phyloP scores from a whole-genome alignment of 2,888 invertebrate species.

The Auanema sp. region DNA sequence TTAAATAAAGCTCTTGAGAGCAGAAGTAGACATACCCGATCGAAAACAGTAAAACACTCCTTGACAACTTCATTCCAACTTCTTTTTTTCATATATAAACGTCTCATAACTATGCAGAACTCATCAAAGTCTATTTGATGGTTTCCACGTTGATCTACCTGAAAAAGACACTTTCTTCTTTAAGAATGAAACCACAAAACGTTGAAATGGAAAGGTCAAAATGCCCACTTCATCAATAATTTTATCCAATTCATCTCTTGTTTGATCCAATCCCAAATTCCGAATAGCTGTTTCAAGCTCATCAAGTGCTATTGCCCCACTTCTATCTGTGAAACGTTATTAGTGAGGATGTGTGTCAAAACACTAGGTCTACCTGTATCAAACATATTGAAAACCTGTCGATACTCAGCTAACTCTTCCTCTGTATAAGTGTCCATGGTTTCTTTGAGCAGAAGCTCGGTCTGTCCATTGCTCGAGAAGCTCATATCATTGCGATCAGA shows the following conservation, averaged over 20 bases:
- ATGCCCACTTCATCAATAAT: constrained; percentile 55
- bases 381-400: constrained; percentile 63
- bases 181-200: not conserved
- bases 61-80: constrained; percentile 61
- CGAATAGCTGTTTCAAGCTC: constrained; percentile 59
- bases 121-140: constrained; percentile 63
- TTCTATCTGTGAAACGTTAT: constrained; percentile 33
- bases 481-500: constrained; percentile 47
- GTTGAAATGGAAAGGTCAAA: not conserved
- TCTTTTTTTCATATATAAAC: constrained; percentile 58
- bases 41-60: constrained; percentile 62
- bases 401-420: constrained; percentile 59
- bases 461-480: constrained; percentile 22
- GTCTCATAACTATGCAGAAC: constrained; percentile 52
- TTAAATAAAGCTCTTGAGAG: too few species aligned
- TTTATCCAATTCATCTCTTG: constrained; percentile 56
- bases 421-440: constrained; percentile 50
- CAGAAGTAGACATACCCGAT: constrained; percentile 41
- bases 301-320: constrained; percentile 48
- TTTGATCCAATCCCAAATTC: constrained; percentile 59
- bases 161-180: constrained; percentile 8
- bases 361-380: constrained; percentile 45
- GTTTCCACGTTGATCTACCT: constrained; percentile 61
- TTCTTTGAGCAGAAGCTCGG: constrained; percentile 32
- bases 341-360: not conserved